Evolutionary conservation across 2,797 vertebrate genomes (phyloP).

Genomic region (Sebastes trivittatus): DNA sequence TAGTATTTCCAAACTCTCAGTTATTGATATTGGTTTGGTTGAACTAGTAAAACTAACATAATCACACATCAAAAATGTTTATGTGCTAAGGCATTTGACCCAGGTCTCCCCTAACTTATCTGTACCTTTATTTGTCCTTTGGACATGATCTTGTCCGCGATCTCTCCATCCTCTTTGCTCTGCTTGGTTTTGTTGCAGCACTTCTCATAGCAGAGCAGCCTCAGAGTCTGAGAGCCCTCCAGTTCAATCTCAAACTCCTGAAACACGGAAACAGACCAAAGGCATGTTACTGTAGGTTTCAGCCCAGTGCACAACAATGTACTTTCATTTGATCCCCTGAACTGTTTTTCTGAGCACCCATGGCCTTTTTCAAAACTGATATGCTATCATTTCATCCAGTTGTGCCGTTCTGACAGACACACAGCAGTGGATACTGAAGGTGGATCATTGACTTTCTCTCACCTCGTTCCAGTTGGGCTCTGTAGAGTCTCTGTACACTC

Average conservation of each 20-base stretch:
- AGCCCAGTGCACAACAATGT: background rate
- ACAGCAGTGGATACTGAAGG: background rate
- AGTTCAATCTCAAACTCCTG: constrained; percentile 97
- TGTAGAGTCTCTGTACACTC: constrained; percentile 91
- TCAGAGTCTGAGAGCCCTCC: constrained; percentile 92
- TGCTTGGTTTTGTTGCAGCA: constrained; percentile 87
- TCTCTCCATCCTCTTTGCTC: constrained; percentile 89
- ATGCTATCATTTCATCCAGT: background rate
- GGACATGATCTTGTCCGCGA: constrained; percentile 88
- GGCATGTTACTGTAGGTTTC: background rate
- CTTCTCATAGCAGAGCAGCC: constrained; percentile 94
- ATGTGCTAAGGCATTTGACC: background rate
- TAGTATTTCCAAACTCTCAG: background rate
- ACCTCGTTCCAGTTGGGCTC: constrained; percentile 98
- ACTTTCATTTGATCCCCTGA: background rate
- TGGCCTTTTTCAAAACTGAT: background rate
- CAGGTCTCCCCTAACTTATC: background rate
- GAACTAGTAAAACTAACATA: background rate
- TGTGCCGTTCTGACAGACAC: background rate
- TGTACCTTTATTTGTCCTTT: constrained; percentile 93
- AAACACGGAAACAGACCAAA: constrained; percentile 14
- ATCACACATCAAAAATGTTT: background rate
- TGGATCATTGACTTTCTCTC: constrained; percentile 32
- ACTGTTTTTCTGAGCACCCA: background rate
- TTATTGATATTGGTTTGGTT: background rate